These are phyloP conservation scores for Sesamia nonagrioides DNA, from an alignment of 1,140 invertebrate genomes.

Conservation along the genomic window DNA sequence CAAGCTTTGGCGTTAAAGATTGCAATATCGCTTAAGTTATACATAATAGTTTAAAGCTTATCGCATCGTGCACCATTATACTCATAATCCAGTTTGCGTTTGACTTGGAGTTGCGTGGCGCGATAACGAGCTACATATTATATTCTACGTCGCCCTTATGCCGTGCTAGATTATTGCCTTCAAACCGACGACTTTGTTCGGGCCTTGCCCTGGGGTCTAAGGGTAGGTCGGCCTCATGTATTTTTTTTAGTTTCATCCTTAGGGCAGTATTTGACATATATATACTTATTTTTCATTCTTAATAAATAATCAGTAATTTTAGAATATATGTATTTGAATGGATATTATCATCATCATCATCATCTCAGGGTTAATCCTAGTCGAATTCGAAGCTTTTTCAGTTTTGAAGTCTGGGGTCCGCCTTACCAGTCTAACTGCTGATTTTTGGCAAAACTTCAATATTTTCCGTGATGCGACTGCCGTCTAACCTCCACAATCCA, in stretches of 20 bases:
- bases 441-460: too few species aligned
- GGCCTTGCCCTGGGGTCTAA: neutral
- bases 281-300: too few species aligned
- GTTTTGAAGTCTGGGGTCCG: too few species aligned
- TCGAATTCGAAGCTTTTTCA: too few species aligned
- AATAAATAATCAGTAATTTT: too few species aligned
- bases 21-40: constrained; percentile 22
- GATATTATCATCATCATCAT: too few species aligned
- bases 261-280: too few species aligned
- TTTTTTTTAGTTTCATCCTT: neutral
- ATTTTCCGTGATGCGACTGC: too few species aligned
- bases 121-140: neutral
- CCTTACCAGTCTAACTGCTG: too few species aligned
- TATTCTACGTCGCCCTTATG: neutral
- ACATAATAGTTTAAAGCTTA: constrained; percentile 28
- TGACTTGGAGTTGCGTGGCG: constrained; percentile 18
- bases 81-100: constrained; percentile 28
- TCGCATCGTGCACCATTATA: constrained; percentile 26
- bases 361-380: too few species aligned
- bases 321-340: too few species aligned
- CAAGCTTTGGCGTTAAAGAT: constrained; percentile 26
- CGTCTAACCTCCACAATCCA: too few species aligned
- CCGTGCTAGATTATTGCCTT: neutral
- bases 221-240: neutral
- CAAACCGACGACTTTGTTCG: neutral